Conservation (phyloP, 2,113 vertebrate species). For the Nyctibius bracteatus region DNA sequence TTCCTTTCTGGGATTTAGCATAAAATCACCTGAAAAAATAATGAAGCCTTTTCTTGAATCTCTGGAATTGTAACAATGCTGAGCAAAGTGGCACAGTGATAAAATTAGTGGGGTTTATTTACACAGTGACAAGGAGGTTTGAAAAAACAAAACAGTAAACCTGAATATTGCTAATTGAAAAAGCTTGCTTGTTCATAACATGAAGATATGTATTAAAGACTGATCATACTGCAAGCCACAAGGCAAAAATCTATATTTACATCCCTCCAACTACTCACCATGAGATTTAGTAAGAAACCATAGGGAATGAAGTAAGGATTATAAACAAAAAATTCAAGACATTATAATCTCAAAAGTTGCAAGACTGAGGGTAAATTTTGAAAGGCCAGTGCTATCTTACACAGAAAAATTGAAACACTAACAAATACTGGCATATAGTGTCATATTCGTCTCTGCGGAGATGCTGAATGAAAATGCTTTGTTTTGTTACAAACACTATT, state of each 20-base stretch:
- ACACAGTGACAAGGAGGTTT: background rate
- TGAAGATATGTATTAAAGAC: background rate
- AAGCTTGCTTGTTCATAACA: background rate
- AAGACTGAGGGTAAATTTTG: background rate
- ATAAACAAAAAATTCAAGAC: background rate
- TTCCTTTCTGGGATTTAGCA: conserved; percentile 5
- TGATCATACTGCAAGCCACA: background rate
- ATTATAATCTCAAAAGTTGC: background rate
- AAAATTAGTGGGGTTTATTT: background rate
- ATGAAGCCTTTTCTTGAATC: background rate
- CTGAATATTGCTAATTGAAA: background rate
- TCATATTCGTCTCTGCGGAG: background rate
- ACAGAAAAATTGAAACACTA: background rate
- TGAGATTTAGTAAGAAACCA: background rate
- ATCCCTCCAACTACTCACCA: background rate
- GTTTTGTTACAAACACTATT: background rate
- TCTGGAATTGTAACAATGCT: background rate
- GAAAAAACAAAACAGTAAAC: background rate
- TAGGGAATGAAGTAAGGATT: background rate
- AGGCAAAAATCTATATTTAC: background rate
- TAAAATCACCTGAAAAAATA: background rate
- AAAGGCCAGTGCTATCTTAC: background rate
- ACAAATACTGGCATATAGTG: background rate
- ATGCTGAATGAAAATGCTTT: background rate
- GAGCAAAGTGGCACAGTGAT: background rate